A percentile compares a stretch with the other conserved stretches of the same genome.
Conservation (phyloP, 2,113 vertebrate genomes). For the Vombatus ursinus region DNA sequence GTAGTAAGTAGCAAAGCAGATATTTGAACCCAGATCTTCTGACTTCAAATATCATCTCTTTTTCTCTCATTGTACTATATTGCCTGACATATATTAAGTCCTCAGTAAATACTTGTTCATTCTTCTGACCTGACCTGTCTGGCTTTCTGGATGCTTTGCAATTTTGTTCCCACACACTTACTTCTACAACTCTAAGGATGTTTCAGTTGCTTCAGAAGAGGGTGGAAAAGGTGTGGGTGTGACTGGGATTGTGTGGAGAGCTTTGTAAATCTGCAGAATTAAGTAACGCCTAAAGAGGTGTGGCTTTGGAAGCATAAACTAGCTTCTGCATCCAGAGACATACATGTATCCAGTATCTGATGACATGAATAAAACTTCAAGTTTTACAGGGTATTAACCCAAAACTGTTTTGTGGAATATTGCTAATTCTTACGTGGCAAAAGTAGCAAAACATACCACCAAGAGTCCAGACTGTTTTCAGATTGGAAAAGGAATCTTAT, state of each 20-base stretch:
- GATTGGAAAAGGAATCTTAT: neutral
- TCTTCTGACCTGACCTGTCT: slow-evolving; percentile 21
- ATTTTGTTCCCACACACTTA: slow-evolving; percentile 18
- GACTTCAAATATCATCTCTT: neutral
- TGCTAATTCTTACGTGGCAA: neutral
- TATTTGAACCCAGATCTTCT: neutral
- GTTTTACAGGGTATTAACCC: neutral
- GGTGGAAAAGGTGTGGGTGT: neutral
- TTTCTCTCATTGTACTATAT: neutral
- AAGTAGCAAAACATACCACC: neutral
- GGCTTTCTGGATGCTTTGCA: slow-evolving; percentile 5
- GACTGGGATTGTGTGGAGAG: neutral
- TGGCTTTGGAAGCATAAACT: neutral
- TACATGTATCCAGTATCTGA: neutral
- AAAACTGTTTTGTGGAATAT: neutral
- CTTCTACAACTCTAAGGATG: neutral
- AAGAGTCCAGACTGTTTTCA: neutral
- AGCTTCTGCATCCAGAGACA: neutral
- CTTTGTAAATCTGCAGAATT: slow-evolving; percentile 1
- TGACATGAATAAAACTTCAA: neutral
- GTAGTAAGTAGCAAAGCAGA: neutral
- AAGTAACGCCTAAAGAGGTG: neutral
- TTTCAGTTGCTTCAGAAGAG: neutral
- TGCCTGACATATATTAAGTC: neutral
- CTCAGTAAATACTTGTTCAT: neutral